Evolutionary conservation across 2,888 invertebrate species (phyloP), one percentile per base, ranked within the genome.

Genomic region (Clostera curtula): DNA sequence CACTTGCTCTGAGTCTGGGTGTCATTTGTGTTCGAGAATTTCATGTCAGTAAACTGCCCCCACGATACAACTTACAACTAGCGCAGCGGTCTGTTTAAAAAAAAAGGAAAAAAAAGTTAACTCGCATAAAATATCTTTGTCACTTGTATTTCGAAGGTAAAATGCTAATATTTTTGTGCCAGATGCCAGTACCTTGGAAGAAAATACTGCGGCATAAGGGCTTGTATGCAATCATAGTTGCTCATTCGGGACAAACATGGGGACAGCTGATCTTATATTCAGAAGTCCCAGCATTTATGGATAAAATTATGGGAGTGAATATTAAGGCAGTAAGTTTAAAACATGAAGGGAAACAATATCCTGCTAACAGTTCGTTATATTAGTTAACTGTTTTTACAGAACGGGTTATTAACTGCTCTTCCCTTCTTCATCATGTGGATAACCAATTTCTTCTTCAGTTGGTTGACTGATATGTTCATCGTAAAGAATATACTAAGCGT

Each of bases 231-330:
- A 63, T 87, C n/a, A 85, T 65, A 4, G 58, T 88, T 0, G 88
- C 86, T 0, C 91, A 92, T 38, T 80, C 88, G 23, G 88, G 89
- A 0, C 87, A 88, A 34, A 87, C 88, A 8, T 95, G 93, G 92
- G 92, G 93, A 3, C 93, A 91, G 58, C 88, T 92, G 75, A 90
- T 90, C n/a, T 66, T 95, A 12, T 85, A 93, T 11, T 90, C 93
- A 0, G 90, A 93, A 65, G 90, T 93, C 13, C 93, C 95, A 0
- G 86, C 89, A 0, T 95, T 90, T 53, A 89, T 94, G 87, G 87
- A 87, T 43, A 87, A 88, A 20, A 87, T 93, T 1, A 85, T 93
- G 49, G 79, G 86, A 22, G 91, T 89, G 49, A 84, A 93, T 29
- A 74, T 82, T 0, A 77, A 76, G 56, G 63, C 73, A 27, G 82